Evolutionary conservation across 2,888 invertebrate species (phyloP), one percentile per base, ranked within the genome.

Genomic region (Orthonevra nobilis): DNA sequence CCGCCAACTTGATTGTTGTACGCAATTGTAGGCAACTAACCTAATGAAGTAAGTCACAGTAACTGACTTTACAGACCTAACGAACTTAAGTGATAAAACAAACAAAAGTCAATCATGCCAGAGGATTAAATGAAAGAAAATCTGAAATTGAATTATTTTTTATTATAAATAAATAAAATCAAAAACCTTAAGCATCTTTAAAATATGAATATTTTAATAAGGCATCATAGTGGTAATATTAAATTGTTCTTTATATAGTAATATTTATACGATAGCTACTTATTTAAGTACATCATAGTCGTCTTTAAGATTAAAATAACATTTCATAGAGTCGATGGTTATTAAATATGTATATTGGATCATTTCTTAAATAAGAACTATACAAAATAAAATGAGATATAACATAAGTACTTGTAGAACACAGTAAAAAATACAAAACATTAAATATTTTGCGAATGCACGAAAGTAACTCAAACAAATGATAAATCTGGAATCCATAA

Each of bases 161-260:
- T n/a, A n/a, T n/a, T n/a, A n/a, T n/a, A n/a, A n/a, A n/a, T n/a
- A n/a, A n/a, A n/a, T n/a, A n/a, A n/a, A n/a, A n/a, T n/a, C n/a
- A n/a, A n/a, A n/a, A n/a, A n/a, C n/a, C 5, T n/a, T 38, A 36
- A 46, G 38, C 48, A 38, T 64, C 34, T 70, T 63, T 44, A 6
- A 58, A 64, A 77, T 52, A 38, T 64, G 50, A 70, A 70, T 70
- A 70, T 68, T 70, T 58, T 58, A 52, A 75, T 75, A 77, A 77
- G 75, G 75, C 75, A 77, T 77, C 70, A 52, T 70, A 58, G 20
- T 64, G 70, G 58, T 77, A 64, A 70, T 58, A 44, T 17, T 75
- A 56, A 58, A 38, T 63, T 70, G 56, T 70, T 10, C 12, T 70
- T 63, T 70, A 64, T 63, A 61, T 75, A 75, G 70, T 42, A 63